Base-by-base conservation (phyloP, 1,140 invertebrate genomes). In the Drosophila hydei region DNA sequence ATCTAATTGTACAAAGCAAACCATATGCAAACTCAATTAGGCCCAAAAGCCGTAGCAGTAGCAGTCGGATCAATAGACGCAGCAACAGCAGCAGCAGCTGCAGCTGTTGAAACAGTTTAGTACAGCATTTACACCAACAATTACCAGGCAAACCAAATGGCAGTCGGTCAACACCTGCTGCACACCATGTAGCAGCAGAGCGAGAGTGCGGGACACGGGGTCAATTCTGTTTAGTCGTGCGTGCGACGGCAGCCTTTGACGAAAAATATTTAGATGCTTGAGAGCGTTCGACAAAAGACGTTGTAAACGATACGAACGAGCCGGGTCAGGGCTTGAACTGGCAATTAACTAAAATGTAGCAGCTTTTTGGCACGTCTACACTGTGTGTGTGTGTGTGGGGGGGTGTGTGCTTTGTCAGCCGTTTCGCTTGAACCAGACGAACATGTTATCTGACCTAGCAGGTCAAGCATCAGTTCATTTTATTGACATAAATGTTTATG, bases 401-500 rank as follows among this genome's bases (percentile, higher is more conserved):
- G n/a, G 9, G 45, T 33, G 52, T 45, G 18, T 42, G 47, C 16
- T 30, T 23, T 23, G 43, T 61, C 16, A 45, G 43, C 19, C 33
- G 48, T 50, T 58, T 65, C 43, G 30, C 54, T 42, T 51, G 16
- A 67, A 58, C 38, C 47, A 48, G 61, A 30, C 54, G 43, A 48
- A 42, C 68, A 64, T 61, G 80, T 81, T 85, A 85, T 85, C 80
- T 80, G 74, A 74, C 77, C 80, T 55, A 63, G 19, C 81, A 70
- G 77, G 80, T 85, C 80, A 85, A 87, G 80, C 80, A 77, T 85
- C 81, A 87, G 80, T 87, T 85, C 77, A 87, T 85, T 80, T 77
- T 87, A 85, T 85, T 85, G 81, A 87, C 81, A 85, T 87, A 80
- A 85, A 87, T 80, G 80, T 85, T 85, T 85, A 85, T 85, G 81